Evolutionary conservation across 2,113 vertebrate species (phyloP).

Genomic region (Stomatorhinus ivindoensis): DNA sequence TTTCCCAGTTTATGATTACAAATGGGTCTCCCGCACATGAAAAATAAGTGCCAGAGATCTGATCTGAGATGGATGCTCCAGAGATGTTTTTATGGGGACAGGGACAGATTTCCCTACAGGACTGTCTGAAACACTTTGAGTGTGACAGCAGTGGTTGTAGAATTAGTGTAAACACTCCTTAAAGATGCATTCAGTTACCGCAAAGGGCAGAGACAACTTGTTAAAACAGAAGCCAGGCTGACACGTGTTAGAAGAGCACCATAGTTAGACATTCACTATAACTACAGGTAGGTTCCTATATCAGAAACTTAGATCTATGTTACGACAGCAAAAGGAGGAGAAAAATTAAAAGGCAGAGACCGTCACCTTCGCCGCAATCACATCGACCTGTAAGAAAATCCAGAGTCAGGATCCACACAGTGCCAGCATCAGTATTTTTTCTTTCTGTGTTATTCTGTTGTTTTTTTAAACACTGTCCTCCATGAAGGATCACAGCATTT

Average conservation of each 20-base stretch:
- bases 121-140: background rate
- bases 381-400: conserved; percentile 81
- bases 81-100: background rate
- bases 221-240: background rate
- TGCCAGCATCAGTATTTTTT: background rate
- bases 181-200: background rate
- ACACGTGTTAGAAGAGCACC: background rate
- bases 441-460: background rate
- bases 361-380: conserved; percentile 72
- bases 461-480: background rate
- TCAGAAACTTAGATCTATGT: conserved; percentile 55
- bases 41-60: background rate
- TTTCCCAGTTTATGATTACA: background rate
- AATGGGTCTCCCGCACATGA: background rate
- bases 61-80: background rate
- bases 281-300: conserved; percentile 63
- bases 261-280: conserved; percentile 43
- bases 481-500: background rate
- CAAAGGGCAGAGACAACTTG: background rate
- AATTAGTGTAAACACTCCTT: background rate
- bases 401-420: conserved; percentile 55
- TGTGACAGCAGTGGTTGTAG: background rate
- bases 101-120: background rate
- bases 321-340: conserved; percentile 52
- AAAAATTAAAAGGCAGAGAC: conserved; percentile 61